Evolutionary conservation across 2,888 invertebrate species (phyloP), one percentile per base, ranked within the genome.

Genomic region (Chaetogeoica ovagalla): DNA sequence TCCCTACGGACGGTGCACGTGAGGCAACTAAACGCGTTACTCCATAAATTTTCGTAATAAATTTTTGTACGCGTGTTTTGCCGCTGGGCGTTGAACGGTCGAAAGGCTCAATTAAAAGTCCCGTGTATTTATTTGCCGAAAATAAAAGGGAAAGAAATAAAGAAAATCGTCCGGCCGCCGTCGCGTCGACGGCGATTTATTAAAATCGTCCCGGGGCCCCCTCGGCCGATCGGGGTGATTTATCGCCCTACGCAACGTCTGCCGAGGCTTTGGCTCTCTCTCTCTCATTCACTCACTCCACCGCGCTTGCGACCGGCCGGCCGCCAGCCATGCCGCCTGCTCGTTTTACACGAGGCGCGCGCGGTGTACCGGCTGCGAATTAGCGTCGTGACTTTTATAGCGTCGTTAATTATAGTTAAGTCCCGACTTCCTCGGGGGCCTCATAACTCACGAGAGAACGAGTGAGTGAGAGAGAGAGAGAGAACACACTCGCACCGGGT

Each of bases 371-470:
- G 77, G 77, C 77, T 77, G 69, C 77, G 70, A 77, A 77, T 77
- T 77, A 70, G 77, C 77, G 77, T 77, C 77, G 77, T 77, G 77
- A 77, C 77, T 77, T 77, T 77, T 77, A 77, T 77, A 63, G 77
- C 69, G 70, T 77, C 77, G 77, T 77, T 77, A 77, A 77, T 77
- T 77, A 77, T 77, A 77, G 76, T 77, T 77, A 77, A 77, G 76
- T 77, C 76, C 30, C 69, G 69, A 69, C 76, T 69, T 77, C 76
- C 76, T 77, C 59, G 76, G 76, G 30, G 76, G 76, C 69, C 68
- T 37, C 76, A 77, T 77, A 77, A 77, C 59, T 77, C 76, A 77
- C 37, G 59, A 48, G 76, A 30, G n/a, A n/a, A 60, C 76, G 76
- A 69, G 66, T 59, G 23, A 30, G 48, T 30, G 48, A 30, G 11